Evolutionary conservation across 1,140 invertebrate genomes (phyloP), one percentile per base, ranked within the genome.

Genomic region (Eulimnadia texana): DNA sequence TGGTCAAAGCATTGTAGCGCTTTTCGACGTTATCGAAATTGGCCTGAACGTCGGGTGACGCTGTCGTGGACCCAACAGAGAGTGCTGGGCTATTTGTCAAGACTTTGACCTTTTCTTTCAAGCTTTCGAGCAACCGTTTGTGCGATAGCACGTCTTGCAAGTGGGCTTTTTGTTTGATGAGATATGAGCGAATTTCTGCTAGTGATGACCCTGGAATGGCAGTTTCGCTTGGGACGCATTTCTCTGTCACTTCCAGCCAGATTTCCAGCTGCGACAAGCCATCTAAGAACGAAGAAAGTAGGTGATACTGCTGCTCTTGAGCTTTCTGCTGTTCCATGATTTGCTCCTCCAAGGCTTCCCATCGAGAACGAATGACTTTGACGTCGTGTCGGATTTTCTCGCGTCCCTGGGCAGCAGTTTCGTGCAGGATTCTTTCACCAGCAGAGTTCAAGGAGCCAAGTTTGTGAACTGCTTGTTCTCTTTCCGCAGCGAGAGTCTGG

Each of bases 121-220:
- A 80, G 62, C 84, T 84, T 74, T 95, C 93, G 52, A 97, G 83
- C 24, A 92, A 82, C 62, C 91, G 77, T 71, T 93, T 93, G 68
- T 96, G 88, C 0, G 88, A 86, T 22, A 84, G 74, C 16, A 93
- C 90, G 74, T 97, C 93, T 77, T 95, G 91, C 25, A 90, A 78
- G 49, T 84, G 76, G 1, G 84, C 84, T 80, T 58, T 66, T 22
- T 52, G 56, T 24, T 58, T 62, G 0, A 53, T 22, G 23, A 61
- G 73, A 72, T 90, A 93, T 0, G 86, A 84, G 64, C 85, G 79
- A 33, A 91, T 85, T 72, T 96, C 93, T 72, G 90, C 90, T 13
- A 90, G 77, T 1, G 84, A 84, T 1, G 81, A 77, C 76, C 79
- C 82, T 63, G 80, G 78, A 42, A 80, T 82, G 16, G 80, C 72